Percentiles rank a stretch among this genome's conserved stretches.
These are phyloP conservation scores for Emydoidea blandingii DNA, from an alignment of 2,797 vertebrate genomes.

Conservation along the genomic window DNA sequence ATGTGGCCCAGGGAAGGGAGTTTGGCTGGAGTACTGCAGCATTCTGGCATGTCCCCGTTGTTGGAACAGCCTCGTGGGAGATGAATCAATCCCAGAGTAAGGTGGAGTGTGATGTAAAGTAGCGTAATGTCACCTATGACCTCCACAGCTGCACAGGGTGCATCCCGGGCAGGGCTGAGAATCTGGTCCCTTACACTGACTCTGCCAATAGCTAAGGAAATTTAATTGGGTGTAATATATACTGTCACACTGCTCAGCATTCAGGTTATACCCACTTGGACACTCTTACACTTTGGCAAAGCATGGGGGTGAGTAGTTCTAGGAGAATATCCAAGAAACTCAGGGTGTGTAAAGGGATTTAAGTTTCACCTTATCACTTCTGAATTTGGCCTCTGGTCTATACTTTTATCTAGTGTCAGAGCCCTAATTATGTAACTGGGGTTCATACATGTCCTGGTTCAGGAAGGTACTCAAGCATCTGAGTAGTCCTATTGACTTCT, in stretches of 20 bases:
- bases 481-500: not conserved
- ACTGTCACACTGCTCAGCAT: not conserved
- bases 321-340: not conserved
- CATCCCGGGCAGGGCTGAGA: not conserved
- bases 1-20: not conserved
- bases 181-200: not conserved
- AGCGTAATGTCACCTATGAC: not conserved
- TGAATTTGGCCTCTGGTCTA: not conserved
- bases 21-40: not conserved
- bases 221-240: not conserved
- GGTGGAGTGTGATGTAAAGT: not conserved
- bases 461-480: not conserved
- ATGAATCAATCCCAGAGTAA: not conserved
- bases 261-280: not conserved
- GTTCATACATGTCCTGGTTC: not conserved
- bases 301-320: not conserved
- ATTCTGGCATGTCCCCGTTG: not conserved
- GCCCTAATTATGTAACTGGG: not conserved
- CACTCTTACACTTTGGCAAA: not conserved
- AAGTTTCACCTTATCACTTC: not conserved
- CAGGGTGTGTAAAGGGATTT: not conserved
- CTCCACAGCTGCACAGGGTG: not conserved
- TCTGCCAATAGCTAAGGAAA: not conserved
- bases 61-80: not conserved
- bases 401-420: not conserved